Base-by-base conservation (phyloP, 2,888 invertebrate genomes). In the Eremobia ochroleuca region DNA sequence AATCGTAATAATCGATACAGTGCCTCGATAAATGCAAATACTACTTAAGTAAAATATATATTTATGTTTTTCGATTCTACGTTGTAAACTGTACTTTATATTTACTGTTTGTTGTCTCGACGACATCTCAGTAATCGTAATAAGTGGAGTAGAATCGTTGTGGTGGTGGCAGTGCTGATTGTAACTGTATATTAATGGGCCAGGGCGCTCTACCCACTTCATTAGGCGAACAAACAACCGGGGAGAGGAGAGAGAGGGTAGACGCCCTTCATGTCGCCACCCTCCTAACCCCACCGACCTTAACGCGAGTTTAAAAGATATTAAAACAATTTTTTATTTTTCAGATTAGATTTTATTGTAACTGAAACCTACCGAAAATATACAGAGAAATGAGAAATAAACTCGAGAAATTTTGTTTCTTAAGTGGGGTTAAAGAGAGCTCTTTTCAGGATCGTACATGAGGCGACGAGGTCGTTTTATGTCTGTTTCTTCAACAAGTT, bases 221-320 rank as follows among this genome's bases (percentile, higher is more conserved):
- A 96, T 96, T 96, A 96, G 92, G 87, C 91, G 94, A 92, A 94
- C 94, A 96, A 96, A 96, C 95, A 95, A 94, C 93, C 87, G 85
- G 91, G 93, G 93, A 90, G 93, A 88, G 91, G 92, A 90, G 90
- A 90, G 90, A 86, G 90, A 88, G 92, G 92, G 90, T 89, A 86
- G 91, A 87, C 89, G 92, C 89, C 92, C 93, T 93, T 93, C 93
- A 94, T 93, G 93, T 93, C 92, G 83, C 92, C 94, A 92, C 95
- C 94, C 94, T 93, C 93, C 92, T 91, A 92, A 93, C 93, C 92
- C 89, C 90, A 83, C 79, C 90, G 90, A 89, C 89, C 86, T 87
- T 81, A 83, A 83, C 75, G 82, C 76, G 77, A 82, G 70, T 79
- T 81, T 85, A 85, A 85, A 86, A 90, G 86, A 90, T 91, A 91